Base-by-base conservation (phyloP, 2,113 vertebrate genomes). In the Bothrops jararaca region DNA sequence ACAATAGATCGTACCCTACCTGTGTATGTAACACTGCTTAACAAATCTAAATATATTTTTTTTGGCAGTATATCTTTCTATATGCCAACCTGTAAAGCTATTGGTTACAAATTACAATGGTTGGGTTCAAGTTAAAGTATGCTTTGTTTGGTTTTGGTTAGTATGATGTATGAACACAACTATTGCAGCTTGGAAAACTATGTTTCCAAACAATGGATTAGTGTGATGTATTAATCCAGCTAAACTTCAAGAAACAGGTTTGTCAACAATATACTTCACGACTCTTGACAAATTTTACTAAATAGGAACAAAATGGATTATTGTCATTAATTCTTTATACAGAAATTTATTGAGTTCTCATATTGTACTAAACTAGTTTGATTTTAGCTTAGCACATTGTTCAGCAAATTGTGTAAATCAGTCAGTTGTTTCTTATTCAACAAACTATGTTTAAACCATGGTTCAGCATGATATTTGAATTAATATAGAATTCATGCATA, bases 271-370 rank as follows among this genome's bases (percentile, higher is more conserved):
- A 74, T 2, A 74, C 13, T 74, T 74, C n/a, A 74, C 5, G 15
- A 74, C 85, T 26, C 29, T 0, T 87, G 45, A 56, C 56, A 92
- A 91, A 91, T 94, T 90, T 4, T 5, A 1, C 74, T 94, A 57
- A 95, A 64, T 1, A 42, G 39, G 92, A 93, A 20, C 12, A 69
- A 74, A 89, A 53, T 88, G 18, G 48, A 9, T 86, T 88, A 89
- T 9, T 56, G 86, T 92, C 4, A 3, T 15, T 92, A 11, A 42
- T 34, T 89, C 93, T 89, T 42, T 18, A 74, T 22, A 53, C 3
- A n/a, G 34, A 39, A 53, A 34, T 22, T 53, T 34, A 52, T 22
- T 18, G 13, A 74, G 15, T 39, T 74, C n/a, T 39, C 15, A 74
- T 34, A 74, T 39, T 74, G n/a, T 15, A 74, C 5, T 74, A 74